Evolutionary conservation across 2,113 vertebrate genomes (phyloP).

Genomic region (Plecotus auritus): DNA sequence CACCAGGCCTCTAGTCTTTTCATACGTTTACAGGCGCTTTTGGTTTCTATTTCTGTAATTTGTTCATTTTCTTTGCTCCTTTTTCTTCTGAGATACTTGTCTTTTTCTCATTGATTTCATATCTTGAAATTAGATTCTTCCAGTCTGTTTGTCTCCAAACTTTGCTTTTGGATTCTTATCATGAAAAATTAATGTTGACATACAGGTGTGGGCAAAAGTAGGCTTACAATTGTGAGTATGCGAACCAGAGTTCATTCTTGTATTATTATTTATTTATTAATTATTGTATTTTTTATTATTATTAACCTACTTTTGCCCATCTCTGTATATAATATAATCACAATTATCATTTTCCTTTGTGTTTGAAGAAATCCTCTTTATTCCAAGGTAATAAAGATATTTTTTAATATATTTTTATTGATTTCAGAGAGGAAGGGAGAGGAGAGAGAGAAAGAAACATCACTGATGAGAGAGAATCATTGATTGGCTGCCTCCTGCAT

Average conservation of each 20-base stretch:
- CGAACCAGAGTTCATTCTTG: not conserved
- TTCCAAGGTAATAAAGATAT: not conserved
- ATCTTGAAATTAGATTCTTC: not conserved
- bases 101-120: not conserved
- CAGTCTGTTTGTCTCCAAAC: not conserved
- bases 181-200: not conserved
- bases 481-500: too few relatives aligned
- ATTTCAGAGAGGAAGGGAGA: too few relatives aligned
- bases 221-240: not conserved
- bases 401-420: not conserved
- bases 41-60: not conserved
- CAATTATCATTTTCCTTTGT: not conserved
- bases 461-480: too few relatives aligned
- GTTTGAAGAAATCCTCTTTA: not conserved
- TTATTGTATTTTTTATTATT: not conserved
- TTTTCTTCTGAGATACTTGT: slow-evolving; percentile 2
- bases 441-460: too few relatives aligned
- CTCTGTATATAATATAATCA: not conserved
- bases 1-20: not conserved
- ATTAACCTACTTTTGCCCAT: not conserved
- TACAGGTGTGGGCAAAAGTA: not conserved
- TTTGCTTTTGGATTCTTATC: not conserved
- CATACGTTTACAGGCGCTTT: not conserved
- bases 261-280: not conserved
- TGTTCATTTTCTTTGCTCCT: not conserved